These are phyloP conservation scores for Sisyra nigra DNA, from an alignment of 2,888 invertebrate genomes.

Conservation along the genomic window DNA sequence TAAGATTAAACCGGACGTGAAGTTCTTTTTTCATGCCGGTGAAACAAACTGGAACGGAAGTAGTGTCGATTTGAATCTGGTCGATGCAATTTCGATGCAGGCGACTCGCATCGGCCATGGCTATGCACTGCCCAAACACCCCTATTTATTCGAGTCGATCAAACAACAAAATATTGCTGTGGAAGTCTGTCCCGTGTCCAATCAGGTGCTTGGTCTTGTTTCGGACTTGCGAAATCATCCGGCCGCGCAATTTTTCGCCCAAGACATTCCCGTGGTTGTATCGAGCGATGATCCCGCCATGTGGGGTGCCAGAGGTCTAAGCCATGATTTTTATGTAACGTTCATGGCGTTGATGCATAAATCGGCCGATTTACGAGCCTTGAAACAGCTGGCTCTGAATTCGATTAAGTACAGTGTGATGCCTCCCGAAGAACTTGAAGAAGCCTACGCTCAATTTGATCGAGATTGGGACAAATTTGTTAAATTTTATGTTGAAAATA, in stretches of 20 bases:
- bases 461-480: background rate
- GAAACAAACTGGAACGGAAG: conserved; percentile 64
- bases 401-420: conserved; percentile 55
- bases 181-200: conserved; percentile 67
- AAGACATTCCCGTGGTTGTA: conserved; percentile 53
- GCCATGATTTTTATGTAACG: conserved; percentile 63
- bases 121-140: conserved; percentile 58
- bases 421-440: conserved; percentile 26
- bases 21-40: conserved; percentile 67
- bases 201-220: conserved; percentile 47
- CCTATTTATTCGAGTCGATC: conserved; percentile 39
- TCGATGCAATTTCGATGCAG: conserved; percentile 61
- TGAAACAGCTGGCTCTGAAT: conserved; percentile 59
- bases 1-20: conserved; percentile 31
- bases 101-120: conserved; percentile 65
- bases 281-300: conserved; percentile 67
- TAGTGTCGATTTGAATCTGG: conserved; percentile 57
- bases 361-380: conserved; percentile 45
- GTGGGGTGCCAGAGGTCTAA: conserved; percentile 55
- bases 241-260: conserved; percentile 41
- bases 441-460: background rate
- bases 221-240: conserved; percentile 65
- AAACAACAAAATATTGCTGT: conserved; percentile 44
- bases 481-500: too few relatives aligned
- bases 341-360: conserved; percentile 59